Evolutionary conservation across 2,888 invertebrate genomes (phyloP).

Genomic region (Coremacera marginata): DNA sequence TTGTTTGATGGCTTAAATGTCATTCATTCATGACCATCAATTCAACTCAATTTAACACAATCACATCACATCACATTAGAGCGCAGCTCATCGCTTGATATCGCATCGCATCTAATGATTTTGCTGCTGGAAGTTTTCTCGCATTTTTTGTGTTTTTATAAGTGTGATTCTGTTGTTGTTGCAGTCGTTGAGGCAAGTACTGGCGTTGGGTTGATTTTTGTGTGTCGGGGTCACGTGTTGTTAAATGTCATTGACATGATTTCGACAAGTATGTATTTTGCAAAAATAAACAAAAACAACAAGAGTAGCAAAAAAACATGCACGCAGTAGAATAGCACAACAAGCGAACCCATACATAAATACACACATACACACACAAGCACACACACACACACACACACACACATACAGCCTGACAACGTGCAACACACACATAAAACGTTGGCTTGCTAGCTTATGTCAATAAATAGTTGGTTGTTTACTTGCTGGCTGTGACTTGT

Average conservation of each 20-base stretch:
- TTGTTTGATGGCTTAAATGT: slow-evolving; percentile 25
- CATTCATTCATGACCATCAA: slow-evolving; percentile 4
- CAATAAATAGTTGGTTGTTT: too few relatives aligned
- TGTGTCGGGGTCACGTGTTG: not conserved
- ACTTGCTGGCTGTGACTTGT: too few relatives aligned
- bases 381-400: too few relatives aligned
- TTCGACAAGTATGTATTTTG: slow-evolving; percentile 8
- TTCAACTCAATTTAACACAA: slow-evolving; percentile 21
- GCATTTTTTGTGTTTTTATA: not conserved
- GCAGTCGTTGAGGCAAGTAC: not conserved
- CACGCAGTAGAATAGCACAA: too few relatives aligned
- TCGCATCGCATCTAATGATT: not conserved
- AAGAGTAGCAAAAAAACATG: not conserved
- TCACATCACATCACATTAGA: slow-evolving; percentile 1
- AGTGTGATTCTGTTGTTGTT: not conserved
- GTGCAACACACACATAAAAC: too few relatives aligned
- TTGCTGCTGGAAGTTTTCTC: not conserved
- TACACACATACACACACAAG: too few relatives aligned
- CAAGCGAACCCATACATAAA: too few relatives aligned
- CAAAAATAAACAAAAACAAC: not conserved
- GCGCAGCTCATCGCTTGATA: not conserved
- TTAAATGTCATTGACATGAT: slow-evolving; percentile 14
- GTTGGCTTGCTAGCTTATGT: too few relatives aligned
- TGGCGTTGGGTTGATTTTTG: not conserved
- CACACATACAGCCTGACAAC: too few relatives aligned